Percentiles rank a stretch among this genome's conserved stretches.
Conservation (phyloP, 1,140 invertebrate species). For the silkworm (Bombyx mori) region ASM3026992v2 NC_085121.1:2127501-2128000, state of each 20-base stretch:
- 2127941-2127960: constrained; percentile 69
- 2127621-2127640: constrained; percentile 7
- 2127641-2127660: constrained; percentile 18
- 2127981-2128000: too few relatives aligned
- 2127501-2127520: constrained; percentile 30
- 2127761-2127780: constrained; percentile 70
- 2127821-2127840: constrained; percentile 40
- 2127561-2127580: constrained; percentile 6
- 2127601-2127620: not conserved
- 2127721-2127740: constrained; percentile 74
- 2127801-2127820: constrained; percentile 40
- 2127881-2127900: constrained; percentile 43
- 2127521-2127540: constrained; percentile 12
- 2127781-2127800: constrained; percentile 42
- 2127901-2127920: constrained; percentile 78
- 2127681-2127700: constrained; percentile 86
- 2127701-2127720: constrained; percentile 86
- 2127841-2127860: constrained; percentile 38
- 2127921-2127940: constrained; percentile 82
- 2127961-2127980: not conserved
- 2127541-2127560: not conserved
- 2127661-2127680: constrained; percentile 66
- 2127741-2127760: constrained; percentile 56
- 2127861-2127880: constrained; percentile 46
- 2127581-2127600: constrained; percentile 6